Evolutionary conservation across 1,140 invertebrate genomes (phyloP).

Genomic region (Sycophila sp.): DNA sequence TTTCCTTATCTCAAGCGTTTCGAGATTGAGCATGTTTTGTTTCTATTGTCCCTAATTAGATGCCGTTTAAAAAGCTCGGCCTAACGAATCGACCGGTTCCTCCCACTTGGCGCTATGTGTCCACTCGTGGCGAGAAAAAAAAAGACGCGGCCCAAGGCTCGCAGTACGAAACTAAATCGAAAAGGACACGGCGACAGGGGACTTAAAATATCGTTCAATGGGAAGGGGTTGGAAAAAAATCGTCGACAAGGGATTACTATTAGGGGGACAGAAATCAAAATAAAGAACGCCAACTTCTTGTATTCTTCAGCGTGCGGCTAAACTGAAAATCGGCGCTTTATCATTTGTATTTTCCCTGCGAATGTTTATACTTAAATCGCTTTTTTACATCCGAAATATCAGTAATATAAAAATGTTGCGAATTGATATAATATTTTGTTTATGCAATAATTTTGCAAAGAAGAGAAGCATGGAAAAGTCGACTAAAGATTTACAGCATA

Average conservation of each 20-base stretch:
- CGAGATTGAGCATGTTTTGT: constrained; percentile 61
- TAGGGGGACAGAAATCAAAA: too few species aligned
- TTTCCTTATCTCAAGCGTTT: constrained; percentile 59
- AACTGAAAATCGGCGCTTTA: too few species aligned
- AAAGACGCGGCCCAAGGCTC: background rate
- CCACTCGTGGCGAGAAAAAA: background rate
- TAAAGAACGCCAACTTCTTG: too few species aligned
- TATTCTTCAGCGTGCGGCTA: too few species aligned
- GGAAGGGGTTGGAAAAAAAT: background rate
- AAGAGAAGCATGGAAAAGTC: too few species aligned
- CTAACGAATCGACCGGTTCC: constrained; percentile 47
- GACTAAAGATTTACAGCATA: too few species aligned
- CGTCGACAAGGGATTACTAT: background rate
- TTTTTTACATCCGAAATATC: too few species aligned
- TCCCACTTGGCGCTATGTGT: background rate
- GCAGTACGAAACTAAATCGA: constrained; percentile 23
- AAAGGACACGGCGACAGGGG: constrained; percentile 2
- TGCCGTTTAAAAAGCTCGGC: constrained; percentile 54
- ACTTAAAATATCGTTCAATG: constrained; percentile 5
- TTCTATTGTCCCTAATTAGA: constrained; percentile 64
- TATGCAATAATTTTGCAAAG: too few species aligned
- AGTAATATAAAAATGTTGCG: too few species aligned
- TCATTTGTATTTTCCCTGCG: too few species aligned
- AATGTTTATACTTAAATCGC: too few species aligned
- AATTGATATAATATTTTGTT: too few species aligned